phyloP scores from a whole-genome alignment of 2,113 vertebrate genomes.

The Podarcis muralis region DNA sequence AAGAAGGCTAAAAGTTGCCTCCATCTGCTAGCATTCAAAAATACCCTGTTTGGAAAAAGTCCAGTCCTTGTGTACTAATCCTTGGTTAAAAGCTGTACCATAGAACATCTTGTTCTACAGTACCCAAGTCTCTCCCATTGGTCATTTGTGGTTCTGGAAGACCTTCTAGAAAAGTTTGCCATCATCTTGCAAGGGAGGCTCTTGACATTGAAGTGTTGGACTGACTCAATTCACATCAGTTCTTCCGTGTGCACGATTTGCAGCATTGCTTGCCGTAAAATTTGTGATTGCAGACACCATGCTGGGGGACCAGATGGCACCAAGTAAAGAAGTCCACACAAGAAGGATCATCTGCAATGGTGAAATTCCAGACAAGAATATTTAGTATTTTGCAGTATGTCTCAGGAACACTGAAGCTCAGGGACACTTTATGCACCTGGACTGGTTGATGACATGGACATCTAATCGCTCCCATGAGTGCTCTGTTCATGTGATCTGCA shows the following conservation, averaged over 20 bases:
- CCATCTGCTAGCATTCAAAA: slow-evolving; percentile 57
- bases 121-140: slow-evolving; percentile 26
- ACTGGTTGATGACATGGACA: neutral
- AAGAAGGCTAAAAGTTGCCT: slow-evolving; percentile 48
- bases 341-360: slow-evolving; percentile 80
- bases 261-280: slow-evolving; percentile 97
- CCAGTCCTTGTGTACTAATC: slow-evolving; percentile 48
- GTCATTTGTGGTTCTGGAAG: slow-evolving; percentile 44
- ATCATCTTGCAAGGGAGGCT: slow-evolving; percentile 35
- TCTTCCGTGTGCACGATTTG: slow-evolving; percentile 88
- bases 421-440: neutral
- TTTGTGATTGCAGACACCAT: slow-evolving; percentile 94
- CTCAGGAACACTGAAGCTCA: slow-evolving; percentile 1
- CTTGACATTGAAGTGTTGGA: neutral
- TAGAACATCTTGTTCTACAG: slow-evolving; percentile 11
- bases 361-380: slow-evolving; percentile 24
- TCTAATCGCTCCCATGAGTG: neutral
- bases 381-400: neutral
- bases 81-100: slow-evolving; percentile 57
- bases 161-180: slow-evolving; percentile 48
- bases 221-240: slow-evolving; percentile 62
- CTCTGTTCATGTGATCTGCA: neutral
- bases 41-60: slow-evolving; percentile 63
- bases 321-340: slow-evolving; percentile 92
- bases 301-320: slow-evolving; percentile 94